Conservation (phyloP, 2,797 vertebrate species). For the Brotogeris chrysoptera region DNA sequence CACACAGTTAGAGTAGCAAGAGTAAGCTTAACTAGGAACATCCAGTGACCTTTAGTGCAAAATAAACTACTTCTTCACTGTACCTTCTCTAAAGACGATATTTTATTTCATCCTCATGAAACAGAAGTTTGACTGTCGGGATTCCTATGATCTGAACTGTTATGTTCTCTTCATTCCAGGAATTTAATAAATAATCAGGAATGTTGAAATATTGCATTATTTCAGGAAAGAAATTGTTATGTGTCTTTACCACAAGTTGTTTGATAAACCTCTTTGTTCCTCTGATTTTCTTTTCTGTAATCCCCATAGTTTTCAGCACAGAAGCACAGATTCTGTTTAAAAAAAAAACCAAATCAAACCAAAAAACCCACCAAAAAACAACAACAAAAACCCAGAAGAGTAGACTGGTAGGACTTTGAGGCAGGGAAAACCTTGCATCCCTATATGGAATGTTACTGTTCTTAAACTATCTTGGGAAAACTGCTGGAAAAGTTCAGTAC, state of each 20-base stretch:
- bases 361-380: not conserved
- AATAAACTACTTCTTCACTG: not conserved
- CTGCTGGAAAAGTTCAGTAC: not conserved
- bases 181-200: not conserved
- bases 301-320: not conserved
- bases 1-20: not conserved
- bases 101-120: not conserved
- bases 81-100: not conserved
- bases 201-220: not conserved
- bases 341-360: not conserved
- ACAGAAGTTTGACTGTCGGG: not conserved
- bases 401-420: not conserved
- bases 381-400: not conserved
- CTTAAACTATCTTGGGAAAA: not conserved
- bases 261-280: not conserved
- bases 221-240: not conserved
- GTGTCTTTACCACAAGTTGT: rapidly evolving
- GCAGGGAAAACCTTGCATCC: not conserved
- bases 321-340: not conserved
- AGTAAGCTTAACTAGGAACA: not conserved
- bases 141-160: not conserved
- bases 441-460: not conserved
- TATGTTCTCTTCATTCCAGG: not conserved
- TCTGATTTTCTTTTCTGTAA: not conserved
- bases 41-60: not conserved